A percentile compares a stretch with the other conserved stretches of the same genome.
Conservation (phyloP, 2,113 vertebrate species). For the Chrysemys picta region DNA sequence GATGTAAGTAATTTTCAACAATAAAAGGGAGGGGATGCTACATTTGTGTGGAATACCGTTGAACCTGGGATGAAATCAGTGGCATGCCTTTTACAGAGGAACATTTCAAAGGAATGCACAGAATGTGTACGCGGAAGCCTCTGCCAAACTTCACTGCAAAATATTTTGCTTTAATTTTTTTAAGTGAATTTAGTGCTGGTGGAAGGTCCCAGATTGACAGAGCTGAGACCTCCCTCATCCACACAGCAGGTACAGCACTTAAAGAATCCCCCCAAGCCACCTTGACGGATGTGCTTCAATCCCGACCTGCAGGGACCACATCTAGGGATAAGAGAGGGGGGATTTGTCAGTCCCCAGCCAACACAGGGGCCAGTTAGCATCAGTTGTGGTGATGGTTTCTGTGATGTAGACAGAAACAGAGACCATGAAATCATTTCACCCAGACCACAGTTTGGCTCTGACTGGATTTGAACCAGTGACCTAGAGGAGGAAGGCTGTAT, state of each 20-base stretch:
- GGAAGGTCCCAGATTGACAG: neutral
- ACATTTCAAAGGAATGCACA: neutral
- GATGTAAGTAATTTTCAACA: neutral
- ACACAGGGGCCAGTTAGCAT: neutral
- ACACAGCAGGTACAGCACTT: neutral
- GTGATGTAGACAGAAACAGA: neutral
- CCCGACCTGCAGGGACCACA: neutral
- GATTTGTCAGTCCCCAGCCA: neutral
- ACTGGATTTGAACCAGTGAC: neutral
- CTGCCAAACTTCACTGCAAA: neutral
- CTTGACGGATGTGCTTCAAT: neutral
- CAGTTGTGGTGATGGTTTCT: neutral
- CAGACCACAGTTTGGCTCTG: neutral
- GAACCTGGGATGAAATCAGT: neutral
- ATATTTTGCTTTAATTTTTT: neutral
- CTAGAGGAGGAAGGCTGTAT: neutral
- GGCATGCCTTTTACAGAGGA: neutral
- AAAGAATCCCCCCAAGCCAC: rapidly evolving
- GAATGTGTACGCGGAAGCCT: neutral
- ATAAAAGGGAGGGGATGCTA: neutral
- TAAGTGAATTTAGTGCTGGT: neutral
- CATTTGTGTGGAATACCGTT: neutral
- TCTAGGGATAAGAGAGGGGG: neutral
- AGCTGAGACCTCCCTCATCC: neutral
- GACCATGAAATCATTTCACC: neutral